A percentile compares a stretch with the other conserved stretches of the same genome.
Evolutionary conservation across 1,140 invertebrate genomes (phyloP).

Genomic region (Vollenhovia emeryi): DNA sequence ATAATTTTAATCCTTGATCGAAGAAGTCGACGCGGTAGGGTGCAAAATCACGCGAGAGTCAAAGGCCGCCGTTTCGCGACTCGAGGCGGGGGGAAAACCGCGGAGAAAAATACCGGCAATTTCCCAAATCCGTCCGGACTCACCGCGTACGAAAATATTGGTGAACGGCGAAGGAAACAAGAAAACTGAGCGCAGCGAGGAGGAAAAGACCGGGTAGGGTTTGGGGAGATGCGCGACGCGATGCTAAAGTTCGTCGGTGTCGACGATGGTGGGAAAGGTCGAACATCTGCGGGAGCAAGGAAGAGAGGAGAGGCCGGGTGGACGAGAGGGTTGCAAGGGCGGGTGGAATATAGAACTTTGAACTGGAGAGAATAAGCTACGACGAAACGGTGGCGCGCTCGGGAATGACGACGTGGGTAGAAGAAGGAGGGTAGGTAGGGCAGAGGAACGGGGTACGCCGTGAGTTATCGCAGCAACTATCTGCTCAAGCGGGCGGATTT

Average conservation of each 20-base stretch:
- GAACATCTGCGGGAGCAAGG: conserved; percentile 17
- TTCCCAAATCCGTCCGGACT: conserved; percentile 71
- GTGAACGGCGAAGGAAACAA: conserved; percentile 72
- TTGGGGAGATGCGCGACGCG: conserved; percentile 34
- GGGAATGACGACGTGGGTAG: conserved; percentile 39
- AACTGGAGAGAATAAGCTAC: conserved; percentile 75
- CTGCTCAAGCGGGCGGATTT: conserved; percentile 82
- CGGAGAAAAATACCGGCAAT: conserved; percentile 74
- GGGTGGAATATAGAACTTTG: conserved; percentile 71
- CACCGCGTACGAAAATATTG: conserved; percentile 71
- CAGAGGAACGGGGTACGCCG: conserved; percentile 39
- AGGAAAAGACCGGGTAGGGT: conserved; percentile 37
- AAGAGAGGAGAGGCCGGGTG: not conserved
- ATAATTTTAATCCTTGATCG: not conserved
- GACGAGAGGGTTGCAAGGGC: conserved; percentile 32
- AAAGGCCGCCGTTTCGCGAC: conserved; percentile 55
- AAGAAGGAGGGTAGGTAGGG: conserved; percentile 24
- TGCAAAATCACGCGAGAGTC: not conserved
- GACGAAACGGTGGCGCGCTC: conserved; percentile 32
- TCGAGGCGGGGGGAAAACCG: conserved; percentile 47
- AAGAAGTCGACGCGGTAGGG: not conserved
- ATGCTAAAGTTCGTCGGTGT: conserved; percentile 56
- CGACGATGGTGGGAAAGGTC: conserved; percentile 64
- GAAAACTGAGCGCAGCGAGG: conserved; percentile 65
- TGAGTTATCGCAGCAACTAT: conserved; percentile 81